Base-by-base conservation (phyloP, 2,113 vertebrate genomes). In the Ariopsis seemanni region DNA sequence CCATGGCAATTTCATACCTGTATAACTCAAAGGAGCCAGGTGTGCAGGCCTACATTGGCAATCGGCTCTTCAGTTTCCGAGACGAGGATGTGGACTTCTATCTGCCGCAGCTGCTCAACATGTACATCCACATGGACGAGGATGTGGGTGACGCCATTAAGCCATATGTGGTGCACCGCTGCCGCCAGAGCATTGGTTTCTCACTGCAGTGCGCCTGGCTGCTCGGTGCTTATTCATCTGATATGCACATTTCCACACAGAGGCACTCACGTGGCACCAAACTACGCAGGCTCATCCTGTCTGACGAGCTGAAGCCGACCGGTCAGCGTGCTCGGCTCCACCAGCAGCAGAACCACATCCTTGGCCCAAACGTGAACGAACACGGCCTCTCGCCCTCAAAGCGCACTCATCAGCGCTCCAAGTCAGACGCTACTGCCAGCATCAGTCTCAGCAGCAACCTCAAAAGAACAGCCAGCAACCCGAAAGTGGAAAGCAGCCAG, bases 111-210 rank as follows among this genome's bases (percentile, higher is more conserved):
- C 94, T 99, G 65, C 97, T 99, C 58, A 99, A 98, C 90, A 99
- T 99, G 98, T 99, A 99, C 95, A 97, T 99, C 74, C 97, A 99
- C 95, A 98, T 99, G 97, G 97, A 99, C 17, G 97, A 98, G 93
- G 97, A 98, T 0, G 97, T 99, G 10, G 98, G 98, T 0, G 98
- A 99, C 0, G 98, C 98, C 89, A 99, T 99, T 95, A 98, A 98
- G 62, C 98, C 98, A 71, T 99, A 99, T 62, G 96, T 99, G 62
- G 98, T 99, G 4, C 96, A 99, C 92, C 97, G 98, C n/a, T 99
- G 98, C 94, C 95, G 98, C 11, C 97, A 97, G 94, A 99, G 97
- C 94, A 94, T 98, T 90, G 96, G 97, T 90, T 99, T 99, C 94
- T 97, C 97, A 9, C 95, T 99, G 65, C 96, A 92, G 81, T 99